A percentile compares a stretch with the other conserved stretches of the same genome.
Conservation (phyloP, 2,113 vertebrate genomes). For the Callipepla californica region DNA sequence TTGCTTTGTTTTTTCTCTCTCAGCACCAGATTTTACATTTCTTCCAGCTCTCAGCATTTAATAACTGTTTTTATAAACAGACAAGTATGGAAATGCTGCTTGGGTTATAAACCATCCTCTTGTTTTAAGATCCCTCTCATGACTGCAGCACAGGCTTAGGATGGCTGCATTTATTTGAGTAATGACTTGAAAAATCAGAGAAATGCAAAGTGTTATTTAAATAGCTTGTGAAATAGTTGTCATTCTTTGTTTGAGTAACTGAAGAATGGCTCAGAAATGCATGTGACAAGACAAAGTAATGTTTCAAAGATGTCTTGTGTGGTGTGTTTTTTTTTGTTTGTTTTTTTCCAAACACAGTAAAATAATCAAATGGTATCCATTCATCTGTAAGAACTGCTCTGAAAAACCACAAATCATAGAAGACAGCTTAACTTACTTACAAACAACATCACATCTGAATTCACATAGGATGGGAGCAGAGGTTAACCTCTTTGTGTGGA, state of each 20-base stretch:
- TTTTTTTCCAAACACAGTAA: not conserved
- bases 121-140: not conserved
- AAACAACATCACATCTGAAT: constrained; percentile 7
- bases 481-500: not conserved
- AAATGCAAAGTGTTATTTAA: not conserved
- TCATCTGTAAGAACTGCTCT: not conserved
- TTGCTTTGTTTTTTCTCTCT: not conserved
- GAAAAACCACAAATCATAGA: not conserved
- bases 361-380: not conserved
- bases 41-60: not conserved
- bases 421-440: not conserved
- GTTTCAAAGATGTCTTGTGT: not conserved
- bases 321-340: not conserved
- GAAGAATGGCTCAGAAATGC: not conserved
- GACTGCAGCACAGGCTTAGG: not conserved
- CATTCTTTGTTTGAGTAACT: not conserved
- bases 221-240: not conserved
- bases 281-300: not conserved
- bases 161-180: not conserved
- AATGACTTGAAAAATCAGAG: not conserved
- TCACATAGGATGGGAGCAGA: not conserved
- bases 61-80: not conserved
- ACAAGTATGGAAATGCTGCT: not conserved
- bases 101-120: not conserved
- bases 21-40: not conserved